Conservation (phyloP, 2,113 vertebrate species). For the Sporophila hypoxantha region DNA sequence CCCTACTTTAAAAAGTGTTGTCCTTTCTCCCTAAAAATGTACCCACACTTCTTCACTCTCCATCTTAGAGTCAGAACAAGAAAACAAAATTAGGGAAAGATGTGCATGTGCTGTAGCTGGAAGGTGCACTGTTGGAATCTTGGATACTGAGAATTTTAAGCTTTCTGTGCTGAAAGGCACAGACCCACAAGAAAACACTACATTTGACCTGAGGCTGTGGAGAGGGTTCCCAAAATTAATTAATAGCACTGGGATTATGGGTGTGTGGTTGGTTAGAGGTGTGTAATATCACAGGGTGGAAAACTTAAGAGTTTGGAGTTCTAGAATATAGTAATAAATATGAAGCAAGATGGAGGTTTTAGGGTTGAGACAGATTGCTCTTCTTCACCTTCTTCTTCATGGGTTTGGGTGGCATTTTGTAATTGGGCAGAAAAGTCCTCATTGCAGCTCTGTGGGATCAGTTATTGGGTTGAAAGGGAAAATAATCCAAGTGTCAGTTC, state of each 20-base stretch:
- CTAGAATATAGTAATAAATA: neutral
- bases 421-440: neutral
- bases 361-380: neutral
- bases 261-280: neutral
- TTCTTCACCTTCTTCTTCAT: neutral
- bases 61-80: neutral
- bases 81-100: neutral
- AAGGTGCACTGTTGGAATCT: neutral
- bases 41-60: neutral
- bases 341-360: neutral
- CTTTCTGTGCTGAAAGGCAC: neutral
- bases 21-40: neutral
- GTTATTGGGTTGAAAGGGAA: neutral
- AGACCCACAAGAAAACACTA: neutral
- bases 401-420: neutral
- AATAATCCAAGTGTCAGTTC: neutral
- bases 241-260: neutral
- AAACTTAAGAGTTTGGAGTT: neutral
- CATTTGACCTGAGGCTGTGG: neutral
- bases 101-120: neutral
- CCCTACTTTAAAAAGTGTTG: neutral
- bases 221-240: neutral
- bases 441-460: neutral
- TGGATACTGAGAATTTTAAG: neutral
- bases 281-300: neutral